These are phyloP conservation scores for Brachystomella parvula DNA, from an alignment of 1,140 invertebrate species.

Conservation along the genomic window DNA sequence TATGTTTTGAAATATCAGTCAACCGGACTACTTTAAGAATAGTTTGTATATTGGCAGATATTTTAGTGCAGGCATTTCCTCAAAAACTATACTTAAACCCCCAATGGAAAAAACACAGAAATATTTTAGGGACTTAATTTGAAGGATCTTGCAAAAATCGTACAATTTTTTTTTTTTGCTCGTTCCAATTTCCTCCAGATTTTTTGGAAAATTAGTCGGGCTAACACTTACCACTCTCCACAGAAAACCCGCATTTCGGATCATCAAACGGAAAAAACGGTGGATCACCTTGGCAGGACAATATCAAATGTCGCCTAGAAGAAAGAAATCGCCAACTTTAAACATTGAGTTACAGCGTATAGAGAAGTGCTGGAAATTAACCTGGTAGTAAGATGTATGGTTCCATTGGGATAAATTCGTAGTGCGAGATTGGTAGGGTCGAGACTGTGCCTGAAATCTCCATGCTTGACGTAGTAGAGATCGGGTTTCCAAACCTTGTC, in stretches of 20 bases:
- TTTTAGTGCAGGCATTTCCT: too few species aligned
- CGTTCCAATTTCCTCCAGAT: too few species aligned
- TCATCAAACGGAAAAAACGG: constrained; percentile 93
- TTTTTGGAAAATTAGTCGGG: too few species aligned
- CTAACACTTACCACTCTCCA: constrained; percentile 95
- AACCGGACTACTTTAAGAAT: too few species aligned
- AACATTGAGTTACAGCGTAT: background rate
- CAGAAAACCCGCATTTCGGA: constrained; percentile 84
- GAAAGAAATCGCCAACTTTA: background rate
- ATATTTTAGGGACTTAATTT: too few species aligned
- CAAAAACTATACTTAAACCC: too few species aligned
- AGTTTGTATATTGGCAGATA: too few species aligned
- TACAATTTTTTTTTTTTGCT: too few species aligned
- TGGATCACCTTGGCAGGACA: constrained; percentile 83
- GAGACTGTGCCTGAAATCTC: constrained; percentile 83
- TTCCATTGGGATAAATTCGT: constrained; percentile 80
- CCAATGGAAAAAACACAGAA: too few species aligned
- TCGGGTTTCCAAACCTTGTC: constrained; percentile 83
- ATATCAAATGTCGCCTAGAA: constrained; percentile 72
- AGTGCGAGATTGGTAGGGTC: constrained; percentile 84
- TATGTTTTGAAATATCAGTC: too few species aligned
- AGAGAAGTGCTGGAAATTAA: background rate
- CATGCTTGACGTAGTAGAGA: constrained; percentile 91
- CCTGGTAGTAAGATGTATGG: constrained; percentile 78
- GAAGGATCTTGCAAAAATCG: too few species aligned